Base-by-base conservation (phyloP, 2,113 vertebrate genomes). In the Neopipo cinnamomea region DNA sequence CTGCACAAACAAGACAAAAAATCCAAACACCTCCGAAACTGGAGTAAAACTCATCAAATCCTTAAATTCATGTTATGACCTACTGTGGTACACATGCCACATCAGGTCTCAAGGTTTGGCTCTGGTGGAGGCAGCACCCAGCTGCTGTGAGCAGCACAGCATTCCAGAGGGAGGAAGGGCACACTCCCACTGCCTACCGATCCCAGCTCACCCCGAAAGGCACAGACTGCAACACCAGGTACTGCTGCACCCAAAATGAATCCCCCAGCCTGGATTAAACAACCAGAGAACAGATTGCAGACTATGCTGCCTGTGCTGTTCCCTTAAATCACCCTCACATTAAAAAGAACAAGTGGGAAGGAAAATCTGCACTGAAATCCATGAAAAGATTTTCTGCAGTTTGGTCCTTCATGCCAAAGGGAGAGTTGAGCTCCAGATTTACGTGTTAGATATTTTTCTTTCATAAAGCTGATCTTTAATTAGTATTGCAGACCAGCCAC, bases 381-480 rank as follows among this genome's bases (percentile, higher is more conserved):
- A 72, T 11, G 15, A 68, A 85, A 53, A 93, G 23, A 27, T 19
- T 82, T 89, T 46, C 35, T 85, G 37, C 28, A 71, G 66, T 73
- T 79, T 85, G 66, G 53, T 72, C 37, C 15, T 37, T 58, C 21
- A 39, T 2, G 17, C 66, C 1, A 1, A 75, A 76, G 31, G 47
- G 44, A 91, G 49, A 88, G 21, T 0, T 37, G 41, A 86, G 74
- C 37, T 94, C 50, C 75, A 62, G 44, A 83, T 85, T 30, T 66
- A 18, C 37, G 11, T 8, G 15, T 27, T 81, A 23, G 37, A 20
- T 85, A 77, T 68, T 91, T 93, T 84, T 89, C 63, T 78, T 89
- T 84, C 42, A 65, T 72, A 87, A 72, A 89, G 46, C 52, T 85
- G n/a, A 88, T 95, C 81, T 89, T 94, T 85, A 89, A 84, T 85